Percentiles rank a stretch among this genome's conserved stretches.
phyloP scores from a whole-genome alignment of 2,888 invertebrate species.

The Catocala sponsa region DNA sequence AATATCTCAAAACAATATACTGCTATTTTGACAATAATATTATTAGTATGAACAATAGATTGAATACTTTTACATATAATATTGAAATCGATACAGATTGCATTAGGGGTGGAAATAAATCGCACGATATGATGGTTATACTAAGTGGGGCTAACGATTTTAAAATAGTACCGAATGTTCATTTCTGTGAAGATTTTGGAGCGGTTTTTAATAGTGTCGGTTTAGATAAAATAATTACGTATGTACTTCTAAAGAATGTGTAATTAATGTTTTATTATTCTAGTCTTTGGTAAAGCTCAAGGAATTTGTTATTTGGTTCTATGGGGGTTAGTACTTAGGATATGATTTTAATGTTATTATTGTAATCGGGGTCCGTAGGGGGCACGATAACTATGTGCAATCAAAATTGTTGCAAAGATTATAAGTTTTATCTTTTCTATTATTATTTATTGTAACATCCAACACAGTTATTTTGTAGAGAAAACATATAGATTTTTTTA shows the following conservation, averaged over 20 bases:
- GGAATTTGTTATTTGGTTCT: slow-evolving; percentile 60
- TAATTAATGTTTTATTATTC: slow-evolving; percentile 73
- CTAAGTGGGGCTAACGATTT: slow-evolving; percentile 17
- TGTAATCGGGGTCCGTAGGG: slow-evolving; percentile 21
- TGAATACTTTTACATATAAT: slow-evolving; percentile 25
- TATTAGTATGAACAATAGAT: slow-evolving; percentile 23
- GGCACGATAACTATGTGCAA: slow-evolving; percentile 36
- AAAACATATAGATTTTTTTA: slow-evolving; percentile 21
- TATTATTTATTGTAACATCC: slow-evolving; percentile 37
- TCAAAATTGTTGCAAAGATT: slow-evolving; percentile 31
- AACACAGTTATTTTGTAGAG: slow-evolving; percentile 33
- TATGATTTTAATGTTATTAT: slow-evolving; percentile 38
- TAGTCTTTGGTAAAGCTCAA: slow-evolving; percentile 85
- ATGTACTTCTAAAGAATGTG: slow-evolving; percentile 51
- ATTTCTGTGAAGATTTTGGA: slow-evolving; percentile 29
- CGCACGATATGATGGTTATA: slow-evolving; percentile 21
- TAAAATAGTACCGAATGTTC: slow-evolving; percentile 20
- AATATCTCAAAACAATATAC: slow-evolving; percentile 25
- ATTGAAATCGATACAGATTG: slow-evolving; percentile 40
- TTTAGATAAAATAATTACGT: slow-evolving; percentile 40
- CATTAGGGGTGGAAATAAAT: slow-evolving; percentile 32
- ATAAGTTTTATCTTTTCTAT: slow-evolving; percentile 32
- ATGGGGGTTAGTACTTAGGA: slow-evolving; percentile 56
- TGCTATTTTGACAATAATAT: slow-evolving; percentile 48
- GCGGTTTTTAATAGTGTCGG: slow-evolving; percentile 32